A percentile compares a stretch with the other conserved stretches of the same genome.
These are phyloP conservation scores for Lophura nycthemera DNA, from an alignment of 2,113 vertebrate genomes.

Conservation along the genomic window DNA sequence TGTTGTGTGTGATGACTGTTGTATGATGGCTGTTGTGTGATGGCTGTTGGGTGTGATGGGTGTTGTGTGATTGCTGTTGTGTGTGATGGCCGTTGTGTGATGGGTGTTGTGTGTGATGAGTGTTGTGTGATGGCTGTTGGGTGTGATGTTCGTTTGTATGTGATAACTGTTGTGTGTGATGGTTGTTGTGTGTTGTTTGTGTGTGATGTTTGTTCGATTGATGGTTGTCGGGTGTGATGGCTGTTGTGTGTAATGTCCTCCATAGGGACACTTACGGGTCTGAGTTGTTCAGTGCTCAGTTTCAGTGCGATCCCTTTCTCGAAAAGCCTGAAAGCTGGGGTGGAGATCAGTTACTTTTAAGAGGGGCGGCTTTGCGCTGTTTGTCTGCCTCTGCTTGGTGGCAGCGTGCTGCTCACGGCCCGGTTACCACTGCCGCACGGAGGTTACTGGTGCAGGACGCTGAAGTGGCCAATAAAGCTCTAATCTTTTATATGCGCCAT, in stretches of 20 bases:
- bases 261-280: background rate
- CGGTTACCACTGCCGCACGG: conserved; percentile 36
- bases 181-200: no score
- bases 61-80: no score
- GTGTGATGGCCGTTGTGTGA: no score
- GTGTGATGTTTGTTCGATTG: no score
- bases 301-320: background rate
- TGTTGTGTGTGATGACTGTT: no score
- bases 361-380: background rate
- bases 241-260: background rate
- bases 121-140: no score
- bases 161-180: no score
- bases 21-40: no score
- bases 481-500: conserved; percentile 55
- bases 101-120: no score
- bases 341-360: background rate
- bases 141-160: no score
- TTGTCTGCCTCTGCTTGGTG: conserved; percentile 42
- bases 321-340: background rate
- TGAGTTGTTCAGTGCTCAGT: background rate
- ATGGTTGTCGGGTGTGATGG: no score
- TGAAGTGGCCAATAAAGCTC: conserved; percentile 56
- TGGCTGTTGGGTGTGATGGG: no score
- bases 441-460: conserved; percentile 41
- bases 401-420: conserved; percentile 10